These are phyloP conservation scores for Diglossa cyanea DNA, from an alignment of 2,797 vertebrate genomes.

Conservation along the genomic window DNA sequence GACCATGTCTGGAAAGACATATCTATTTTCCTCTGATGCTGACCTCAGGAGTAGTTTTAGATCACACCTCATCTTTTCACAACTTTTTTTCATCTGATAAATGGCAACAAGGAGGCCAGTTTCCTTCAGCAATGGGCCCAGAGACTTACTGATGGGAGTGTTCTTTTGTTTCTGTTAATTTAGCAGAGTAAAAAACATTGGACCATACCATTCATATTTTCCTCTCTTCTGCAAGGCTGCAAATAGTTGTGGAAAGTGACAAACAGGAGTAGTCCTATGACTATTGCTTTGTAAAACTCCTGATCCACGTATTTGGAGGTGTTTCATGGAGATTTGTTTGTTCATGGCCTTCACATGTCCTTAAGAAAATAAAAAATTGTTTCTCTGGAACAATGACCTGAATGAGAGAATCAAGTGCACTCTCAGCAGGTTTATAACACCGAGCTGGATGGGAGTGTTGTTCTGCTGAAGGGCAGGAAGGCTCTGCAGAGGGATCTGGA, in stretches of 20 bases:
- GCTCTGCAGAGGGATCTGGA: not conserved
- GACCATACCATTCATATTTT: not conserved
- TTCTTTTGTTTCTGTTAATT: not conserved
- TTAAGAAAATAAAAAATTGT: not conserved
- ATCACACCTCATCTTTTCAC: not conserved
- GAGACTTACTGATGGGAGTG: not conserved
- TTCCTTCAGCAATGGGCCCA: not conserved
- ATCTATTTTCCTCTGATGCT: not conserved
- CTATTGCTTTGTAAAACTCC: not conserved
- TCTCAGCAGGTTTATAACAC: not conserved
- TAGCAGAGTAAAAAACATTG: not conserved
- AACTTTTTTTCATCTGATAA: not conserved
- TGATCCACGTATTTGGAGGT: not conserved
- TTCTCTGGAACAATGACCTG: not conserved
- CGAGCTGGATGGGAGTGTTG: not conserved
- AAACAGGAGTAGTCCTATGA: not conserved
- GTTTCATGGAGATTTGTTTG: not conserved
- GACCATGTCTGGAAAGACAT: not conserved
- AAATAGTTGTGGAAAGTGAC: not conserved
- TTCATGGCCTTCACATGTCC: not conserved
- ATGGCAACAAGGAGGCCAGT: not conserved
- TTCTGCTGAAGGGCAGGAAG: not conserved
- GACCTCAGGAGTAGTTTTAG: not conserved
- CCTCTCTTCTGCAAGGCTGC: not conserved
- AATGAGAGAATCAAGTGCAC: not conserved